Evolutionary conservation across 2,797 vertebrate genomes (phyloP).

Genomic region (Euthynnus affinis): DNA sequence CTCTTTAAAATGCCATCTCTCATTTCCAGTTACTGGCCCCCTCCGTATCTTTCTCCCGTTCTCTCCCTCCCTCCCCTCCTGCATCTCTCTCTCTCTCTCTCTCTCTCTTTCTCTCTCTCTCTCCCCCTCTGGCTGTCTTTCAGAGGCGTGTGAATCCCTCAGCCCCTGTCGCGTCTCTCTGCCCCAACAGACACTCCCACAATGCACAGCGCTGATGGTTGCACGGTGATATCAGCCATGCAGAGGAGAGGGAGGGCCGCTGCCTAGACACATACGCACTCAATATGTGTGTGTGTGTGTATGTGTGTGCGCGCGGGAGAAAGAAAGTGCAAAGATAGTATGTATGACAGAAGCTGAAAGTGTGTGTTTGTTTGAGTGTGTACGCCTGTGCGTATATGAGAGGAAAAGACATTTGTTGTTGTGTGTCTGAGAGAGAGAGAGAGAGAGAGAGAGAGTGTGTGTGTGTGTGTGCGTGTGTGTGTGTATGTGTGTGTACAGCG

Average conservation of each 20-base stretch:
- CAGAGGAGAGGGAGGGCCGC: slow-evolving; percentile 78
- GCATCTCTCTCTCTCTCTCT: slow-evolving; percentile 54
- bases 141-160: slow-evolving; percentile 85
- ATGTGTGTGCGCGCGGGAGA: slow-evolving; percentile 38
- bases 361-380: slow-evolving; percentile 62
- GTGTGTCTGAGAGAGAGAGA: slow-evolving; percentile 59
- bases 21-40: slow-evolving; percentile 87
- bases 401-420: slow-evolving; percentile 47
- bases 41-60: slow-evolving; percentile 76
- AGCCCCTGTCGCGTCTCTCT: slow-evolving; percentile 82
- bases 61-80: slow-evolving; percentile 41
- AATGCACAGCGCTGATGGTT: slow-evolving; percentile 85
- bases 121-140: slow-evolving; percentile 83
- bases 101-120: slow-evolving; percentile 61
- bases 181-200: slow-evolving; percentile 85
- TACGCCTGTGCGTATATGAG: slow-evolving; percentile 46
- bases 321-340: slow-evolving; percentile 53
- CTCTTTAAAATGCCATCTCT: slow-evolving; percentile 90
- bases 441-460: slow-evolving; percentile 58
- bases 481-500: slow-evolving; percentile 74
- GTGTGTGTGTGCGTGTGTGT: slow-evolving; percentile 53
- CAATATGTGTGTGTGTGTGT: slow-evolving; percentile 45
- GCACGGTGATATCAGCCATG: slow-evolving; percentile 82
- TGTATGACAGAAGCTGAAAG: slow-evolving; percentile 62
- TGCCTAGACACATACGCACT: slow-evolving; percentile 67